A percentile compares a stretch with the other conserved stretches of the same genome.
Conservation (phyloP, 2,113 vertebrate genomes). For the Tautogolabrus adspersus region DNA sequence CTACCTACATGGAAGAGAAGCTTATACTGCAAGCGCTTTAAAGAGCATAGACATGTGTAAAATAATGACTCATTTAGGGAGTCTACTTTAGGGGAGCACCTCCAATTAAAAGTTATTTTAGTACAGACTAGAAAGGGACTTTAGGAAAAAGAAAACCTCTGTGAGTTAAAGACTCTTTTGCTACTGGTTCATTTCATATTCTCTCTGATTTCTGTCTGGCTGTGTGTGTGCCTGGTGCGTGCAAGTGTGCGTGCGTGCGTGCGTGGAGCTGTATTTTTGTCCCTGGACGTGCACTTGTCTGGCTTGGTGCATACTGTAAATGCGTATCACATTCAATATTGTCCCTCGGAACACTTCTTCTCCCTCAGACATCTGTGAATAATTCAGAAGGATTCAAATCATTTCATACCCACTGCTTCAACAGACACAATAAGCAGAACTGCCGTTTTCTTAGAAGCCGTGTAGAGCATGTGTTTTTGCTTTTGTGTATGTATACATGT, state of each 20-base stretch:
- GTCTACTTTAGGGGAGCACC: neutral
- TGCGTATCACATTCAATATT: slow-evolving; percentile 21
- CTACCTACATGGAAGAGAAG: neutral
- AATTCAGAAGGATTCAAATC: slow-evolving; percentile 46
- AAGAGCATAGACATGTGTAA: neutral
- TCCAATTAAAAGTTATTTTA: neutral
- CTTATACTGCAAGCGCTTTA: neutral
- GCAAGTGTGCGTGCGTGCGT: slow-evolving; percentile 1
- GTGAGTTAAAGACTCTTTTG: neutral
- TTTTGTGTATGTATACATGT: neutral
- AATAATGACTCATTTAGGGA: neutral
- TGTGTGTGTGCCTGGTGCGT: slow-evolving; percentile 1
- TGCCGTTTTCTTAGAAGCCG: neutral
- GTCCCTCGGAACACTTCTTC: neutral
- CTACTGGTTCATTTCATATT: slow-evolving; percentile 27
- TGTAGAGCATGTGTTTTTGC: neutral
- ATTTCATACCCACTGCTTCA: slow-evolving; percentile 23
- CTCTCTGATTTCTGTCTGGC: slow-evolving; percentile 21
- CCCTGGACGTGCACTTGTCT: slow-evolving; percentile 18
- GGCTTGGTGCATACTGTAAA: slow-evolving; percentile 6
- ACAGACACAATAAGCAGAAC: neutral
- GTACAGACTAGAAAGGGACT: neutral
- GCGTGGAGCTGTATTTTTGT: neutral
- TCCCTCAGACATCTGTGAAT: slow-evolving; percentile 40
- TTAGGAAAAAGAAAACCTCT: neutral